Evolutionary conservation across 2,797 vertebrate genomes (phyloP), one percentile per base, ranked within the genome.

Genomic region (Sparus aurata): DNA sequence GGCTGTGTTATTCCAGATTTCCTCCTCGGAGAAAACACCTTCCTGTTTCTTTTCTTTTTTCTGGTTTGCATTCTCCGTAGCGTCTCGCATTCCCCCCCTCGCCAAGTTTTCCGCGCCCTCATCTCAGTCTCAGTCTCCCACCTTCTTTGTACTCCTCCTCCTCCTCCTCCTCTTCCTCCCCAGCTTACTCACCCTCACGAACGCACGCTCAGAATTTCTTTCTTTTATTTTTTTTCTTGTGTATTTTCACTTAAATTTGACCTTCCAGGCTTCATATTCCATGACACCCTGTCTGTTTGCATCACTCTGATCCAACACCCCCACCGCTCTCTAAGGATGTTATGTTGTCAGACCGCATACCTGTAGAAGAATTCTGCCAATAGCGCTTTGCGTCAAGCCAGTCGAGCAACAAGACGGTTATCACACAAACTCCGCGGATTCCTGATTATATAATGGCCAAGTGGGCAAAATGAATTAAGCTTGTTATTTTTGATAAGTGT

Each of bases 201-300:
- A 71, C 13, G 5, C 71, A 54, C 73, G 23, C 72, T 53, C 34
- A 12, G 27, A 49, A 64, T 70, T 57, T 52, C 83, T 53, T 58
- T 49, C 22, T 2, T 45, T 45, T 4, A 45, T 59, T 23, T 58
- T 53, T 20, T 0, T 45, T 15, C 4, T 45, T 45, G 17, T 41
- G n/a, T 27, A 30, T 75, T 89, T 87, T 88, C 82, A 84, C 87
- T 90, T 87, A 85, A 89, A 91, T 85, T 79, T 86, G 71, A 89
- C 87, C 92, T 92, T 77, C 84, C 59, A 64, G 87, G 90, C 87
- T 87, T 94, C 87, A 93, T 94, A 91, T 93, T 91, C 88, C 86
- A 86, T 90, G 94, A 93, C 94, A 89, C 87, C 83, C 92, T 95
- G 95, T 95, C 94, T 85, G 87, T 91, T 92, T 91, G 85, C 52